Evolutionary conservation across 2,888 invertebrate genomes (phyloP).

Genomic region (Pachycephus smyrnensis): DNA sequence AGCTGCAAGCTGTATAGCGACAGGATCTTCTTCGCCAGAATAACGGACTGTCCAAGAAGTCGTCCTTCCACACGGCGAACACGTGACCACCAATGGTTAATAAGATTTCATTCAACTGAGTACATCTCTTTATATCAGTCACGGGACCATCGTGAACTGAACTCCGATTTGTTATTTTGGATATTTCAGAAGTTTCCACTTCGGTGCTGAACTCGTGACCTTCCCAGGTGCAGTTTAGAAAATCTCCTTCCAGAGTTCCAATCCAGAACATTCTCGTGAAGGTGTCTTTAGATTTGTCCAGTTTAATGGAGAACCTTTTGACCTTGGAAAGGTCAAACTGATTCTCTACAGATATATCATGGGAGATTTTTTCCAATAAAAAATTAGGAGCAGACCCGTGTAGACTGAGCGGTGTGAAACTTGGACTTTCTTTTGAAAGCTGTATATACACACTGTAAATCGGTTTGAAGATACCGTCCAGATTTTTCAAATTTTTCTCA

Average conservation of each 20-base stretch:
- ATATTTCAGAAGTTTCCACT: constrained; percentile 70
- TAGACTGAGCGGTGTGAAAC: constrained; percentile 34
- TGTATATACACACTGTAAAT: constrained; percentile 33
- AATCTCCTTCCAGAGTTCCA: constrained; percentile 55
- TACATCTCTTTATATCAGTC: constrained; percentile 73
- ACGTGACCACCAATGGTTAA: constrained; percentile 82
- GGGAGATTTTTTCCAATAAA: constrained; percentile 12
- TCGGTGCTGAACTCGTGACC: constrained; percentile 76
- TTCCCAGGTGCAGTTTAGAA: constrained; percentile 71
- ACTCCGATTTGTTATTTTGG: constrained; percentile 56
- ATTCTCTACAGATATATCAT: background rate
- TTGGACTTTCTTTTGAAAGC: constrained; percentile 17
- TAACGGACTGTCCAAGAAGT: constrained; percentile 72
- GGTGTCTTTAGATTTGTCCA: constrained; percentile 15
- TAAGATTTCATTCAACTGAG: constrained; percentile 73
- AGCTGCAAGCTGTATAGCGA: constrained; percentile 74
- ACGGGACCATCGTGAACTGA: constrained; percentile 80
- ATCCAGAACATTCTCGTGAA: constrained; percentile 40
- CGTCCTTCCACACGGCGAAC: constrained; percentile 80
- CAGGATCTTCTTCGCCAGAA: constrained; percentile 74
- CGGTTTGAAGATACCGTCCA: constrained; percentile 63
- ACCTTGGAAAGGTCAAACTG: background rate
- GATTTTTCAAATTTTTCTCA: constrained; percentile 22
- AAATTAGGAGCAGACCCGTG: constrained; percentile 31
- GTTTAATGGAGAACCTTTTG: background rate